phyloP scores from a whole-genome alignment of 1,140 invertebrate species.

The Neotoxoptera formosana region DNA sequence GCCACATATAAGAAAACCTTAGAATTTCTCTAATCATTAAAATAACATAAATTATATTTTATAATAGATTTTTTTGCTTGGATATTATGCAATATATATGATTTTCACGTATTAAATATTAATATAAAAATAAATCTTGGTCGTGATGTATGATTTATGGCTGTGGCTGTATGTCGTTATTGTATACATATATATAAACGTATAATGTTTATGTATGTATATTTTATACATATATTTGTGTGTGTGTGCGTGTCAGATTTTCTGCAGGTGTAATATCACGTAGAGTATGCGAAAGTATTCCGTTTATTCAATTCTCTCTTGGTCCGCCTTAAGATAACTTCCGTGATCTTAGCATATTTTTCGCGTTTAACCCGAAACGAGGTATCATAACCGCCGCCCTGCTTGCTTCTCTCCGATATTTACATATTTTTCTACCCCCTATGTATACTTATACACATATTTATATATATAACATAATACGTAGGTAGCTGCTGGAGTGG shows the following conservation, averaged over 20 bases:
- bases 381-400: constrained; percentile 47
- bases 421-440: constrained; percentile 43
- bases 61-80: neutral
- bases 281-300: neutral
- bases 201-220: neutral
- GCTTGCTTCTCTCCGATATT: neutral
- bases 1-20: neutral
- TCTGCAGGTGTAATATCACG: constrained; percentile 42
- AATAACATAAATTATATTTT: neutral
- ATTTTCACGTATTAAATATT: constrained; percentile 23
- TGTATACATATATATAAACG: neutral
- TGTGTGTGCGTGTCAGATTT: neutral
- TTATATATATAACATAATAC: constrained; percentile 15
- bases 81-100: neutral
- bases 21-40: neutral
- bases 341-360: constrained; percentile 57
- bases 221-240: neutral
- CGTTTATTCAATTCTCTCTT: constrained; percentile 53
- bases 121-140: constrained; percentile 32
- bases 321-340: constrained; percentile 39
- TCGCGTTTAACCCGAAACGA: constrained; percentile 57
- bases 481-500: neutral
- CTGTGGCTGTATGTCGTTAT: neutral
- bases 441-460: neutral
- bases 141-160: constrained; percentile 35